Conservation (phyloP, 2,888 invertebrate genomes). For the Archips crataeganus region DNA sequence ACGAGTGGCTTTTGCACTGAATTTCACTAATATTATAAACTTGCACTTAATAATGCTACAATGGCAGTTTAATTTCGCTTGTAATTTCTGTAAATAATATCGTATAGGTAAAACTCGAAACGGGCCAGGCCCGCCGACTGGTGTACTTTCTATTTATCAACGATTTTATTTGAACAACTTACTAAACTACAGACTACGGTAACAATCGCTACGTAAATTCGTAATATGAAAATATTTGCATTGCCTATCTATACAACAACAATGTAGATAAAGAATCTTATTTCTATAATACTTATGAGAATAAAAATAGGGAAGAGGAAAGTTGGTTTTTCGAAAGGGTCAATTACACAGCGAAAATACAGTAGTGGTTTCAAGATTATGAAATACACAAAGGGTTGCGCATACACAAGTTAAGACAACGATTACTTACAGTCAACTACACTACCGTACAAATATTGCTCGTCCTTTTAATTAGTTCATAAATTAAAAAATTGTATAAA, state of each 20-base stretch:
- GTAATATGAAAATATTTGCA: constrained; percentile 75
- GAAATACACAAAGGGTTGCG: not conserved
- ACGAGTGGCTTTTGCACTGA: not conserved
- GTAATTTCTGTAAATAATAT: constrained; percentile 4
- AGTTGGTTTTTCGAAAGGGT: not conserved
- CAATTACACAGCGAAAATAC: not conserved
- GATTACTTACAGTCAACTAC: constrained; percentile 49
- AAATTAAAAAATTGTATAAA: constrained; percentile 64
- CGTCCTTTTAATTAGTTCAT: constrained; percentile 58
- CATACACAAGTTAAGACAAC: not conserved
- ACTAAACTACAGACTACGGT: constrained; percentile 77
- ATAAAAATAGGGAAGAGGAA: constrained; percentile 52
- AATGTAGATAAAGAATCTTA: constrained; percentile 66
- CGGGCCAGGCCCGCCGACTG: constrained; percentile 44
- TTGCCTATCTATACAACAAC: constrained; percentile 60
- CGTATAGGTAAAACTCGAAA: not conserved
- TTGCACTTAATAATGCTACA: not conserved
- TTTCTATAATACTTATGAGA: constrained; percentile 70
- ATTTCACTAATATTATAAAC: not conserved
- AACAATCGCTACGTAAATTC: constrained; percentile 81
- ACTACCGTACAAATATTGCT: constrained; percentile 50
- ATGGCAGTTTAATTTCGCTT: constrained; percentile 9
- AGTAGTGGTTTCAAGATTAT: not conserved
- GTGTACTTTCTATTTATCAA: constrained; percentile 55
- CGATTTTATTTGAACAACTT: constrained; percentile 58